phyloP scores from a whole-genome alignment of 2,888 invertebrate genomes.

The Onthophagus sagittarius region DNA sequence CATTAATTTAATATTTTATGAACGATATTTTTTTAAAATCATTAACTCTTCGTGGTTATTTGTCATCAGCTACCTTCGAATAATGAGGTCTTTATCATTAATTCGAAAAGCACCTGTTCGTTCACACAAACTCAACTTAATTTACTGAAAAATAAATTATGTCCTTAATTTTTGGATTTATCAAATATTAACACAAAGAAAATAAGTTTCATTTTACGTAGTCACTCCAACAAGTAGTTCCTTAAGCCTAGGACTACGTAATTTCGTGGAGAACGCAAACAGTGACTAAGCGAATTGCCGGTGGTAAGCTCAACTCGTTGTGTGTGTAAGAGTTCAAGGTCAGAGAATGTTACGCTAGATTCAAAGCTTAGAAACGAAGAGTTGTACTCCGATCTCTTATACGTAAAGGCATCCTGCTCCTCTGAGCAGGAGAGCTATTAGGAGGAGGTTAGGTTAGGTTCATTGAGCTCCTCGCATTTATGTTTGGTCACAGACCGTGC shows the following conservation, averaged over 20 bases:
- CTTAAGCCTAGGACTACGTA: not conserved
- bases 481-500: not conserved
- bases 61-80: not conserved
- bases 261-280: not conserved
- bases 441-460: not conserved
- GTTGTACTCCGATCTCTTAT: not conserved
- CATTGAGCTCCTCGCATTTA: slow-evolving; percentile 6
- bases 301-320: not conserved
- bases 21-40: not conserved
- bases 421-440: no score
- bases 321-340: not conserved
- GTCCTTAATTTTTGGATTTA: no score
- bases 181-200: not conserved
- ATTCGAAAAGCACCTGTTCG: not conserved
- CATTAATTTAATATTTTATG: no score
- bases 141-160: not conserved
- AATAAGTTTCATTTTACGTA: not conserved
- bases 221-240: not conserved
- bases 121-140: not conserved
- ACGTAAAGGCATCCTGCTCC: not conserved
- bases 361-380: not conserved
- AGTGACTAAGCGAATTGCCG: slow-evolving; percentile 1
- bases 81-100: not conserved
- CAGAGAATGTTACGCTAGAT: not conserved
- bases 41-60: not conserved